phyloP scores from a whole-genome alignment of 1,140 invertebrate species.

The Drosophila repleta region DNA sequence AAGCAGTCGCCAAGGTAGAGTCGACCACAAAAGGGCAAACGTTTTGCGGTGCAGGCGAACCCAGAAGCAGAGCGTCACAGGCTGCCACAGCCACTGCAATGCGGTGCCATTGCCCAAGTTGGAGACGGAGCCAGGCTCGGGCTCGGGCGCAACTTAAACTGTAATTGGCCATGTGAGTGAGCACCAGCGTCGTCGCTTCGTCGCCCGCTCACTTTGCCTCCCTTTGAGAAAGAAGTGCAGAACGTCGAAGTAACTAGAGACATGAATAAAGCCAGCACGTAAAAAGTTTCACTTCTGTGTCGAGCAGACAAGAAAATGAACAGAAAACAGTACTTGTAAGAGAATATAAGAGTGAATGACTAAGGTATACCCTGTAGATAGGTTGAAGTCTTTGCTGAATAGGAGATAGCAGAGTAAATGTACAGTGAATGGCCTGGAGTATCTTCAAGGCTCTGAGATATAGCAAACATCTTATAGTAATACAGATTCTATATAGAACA shows the following conservation, averaged over 20 bases:
- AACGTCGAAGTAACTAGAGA: constrained; percentile 27
- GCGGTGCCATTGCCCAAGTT: constrained; percentile 52
- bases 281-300: constrained; percentile 42
- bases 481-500: too few relatives aligned
- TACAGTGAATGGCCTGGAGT: too few relatives aligned
- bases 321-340: constrained; percentile 2
- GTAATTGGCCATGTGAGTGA: constrained; percentile 76
- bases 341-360: too few relatives aligned
- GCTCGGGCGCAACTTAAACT: constrained; percentile 52
- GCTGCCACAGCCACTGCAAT: constrained; percentile 60
- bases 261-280: constrained; percentile 39
- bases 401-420: too few relatives aligned
- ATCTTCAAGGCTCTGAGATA: too few relatives aligned
- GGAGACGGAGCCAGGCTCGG: constrained; percentile 26
- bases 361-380: constrained; percentile 12
- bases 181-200: background rate
- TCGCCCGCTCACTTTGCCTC: background rate
- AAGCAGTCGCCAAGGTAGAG: constrained; percentile 42
- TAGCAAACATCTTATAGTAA: too few relatives aligned
- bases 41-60: constrained; percentile 40
- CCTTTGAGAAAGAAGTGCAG: constrained; percentile 33
- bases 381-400: too few relatives aligned
- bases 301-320: constrained; percentile 23
- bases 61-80: constrained; percentile 29
- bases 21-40: constrained; percentile 64